phyloP scores from a whole-genome alignment of 2,113 vertebrate species.

The Scalopus aquaticus region DNA sequence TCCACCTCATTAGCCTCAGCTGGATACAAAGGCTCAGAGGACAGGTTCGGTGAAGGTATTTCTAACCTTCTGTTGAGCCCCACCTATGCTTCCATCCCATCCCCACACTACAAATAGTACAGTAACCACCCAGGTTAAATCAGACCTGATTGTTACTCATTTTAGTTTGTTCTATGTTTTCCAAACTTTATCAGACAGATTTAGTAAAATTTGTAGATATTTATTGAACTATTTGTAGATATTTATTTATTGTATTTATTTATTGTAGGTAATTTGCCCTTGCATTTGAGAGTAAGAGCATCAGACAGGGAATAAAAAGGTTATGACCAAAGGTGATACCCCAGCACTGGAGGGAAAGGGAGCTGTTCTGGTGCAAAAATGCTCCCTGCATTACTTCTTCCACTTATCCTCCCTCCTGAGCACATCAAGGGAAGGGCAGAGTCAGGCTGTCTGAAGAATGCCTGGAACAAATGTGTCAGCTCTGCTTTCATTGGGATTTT shows the following conservation, averaged over 20 bases:
- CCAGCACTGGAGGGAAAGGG: neutral
- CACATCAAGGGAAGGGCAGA: neutral
- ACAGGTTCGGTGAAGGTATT: neutral
- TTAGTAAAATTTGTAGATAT: neutral
- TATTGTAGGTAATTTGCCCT: neutral
- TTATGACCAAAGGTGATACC: neutral
- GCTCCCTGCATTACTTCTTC: accelerated
- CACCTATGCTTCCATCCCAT: accelerated
- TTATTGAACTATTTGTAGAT: neutral
- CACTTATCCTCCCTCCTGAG: accelerated
- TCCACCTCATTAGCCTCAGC: neutral
- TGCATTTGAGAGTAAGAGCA: neutral
- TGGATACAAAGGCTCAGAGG: neutral
- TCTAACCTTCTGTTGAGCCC: neutral
- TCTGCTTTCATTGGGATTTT: neutral
- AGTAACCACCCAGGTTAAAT: neutral
- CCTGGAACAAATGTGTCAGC: too few species aligned
- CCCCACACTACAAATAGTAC: neutral
- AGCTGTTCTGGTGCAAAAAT: neutral
- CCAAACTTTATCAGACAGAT: neutral
- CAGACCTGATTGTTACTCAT: too few species aligned
- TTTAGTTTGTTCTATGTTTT: neutral
- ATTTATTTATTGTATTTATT: too few species aligned
- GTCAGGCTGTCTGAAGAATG: neutral
- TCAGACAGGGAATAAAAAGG: neutral